Conservation (phyloP, 2,888 invertebrate species). For the Acrobasis repandana region DNA sequence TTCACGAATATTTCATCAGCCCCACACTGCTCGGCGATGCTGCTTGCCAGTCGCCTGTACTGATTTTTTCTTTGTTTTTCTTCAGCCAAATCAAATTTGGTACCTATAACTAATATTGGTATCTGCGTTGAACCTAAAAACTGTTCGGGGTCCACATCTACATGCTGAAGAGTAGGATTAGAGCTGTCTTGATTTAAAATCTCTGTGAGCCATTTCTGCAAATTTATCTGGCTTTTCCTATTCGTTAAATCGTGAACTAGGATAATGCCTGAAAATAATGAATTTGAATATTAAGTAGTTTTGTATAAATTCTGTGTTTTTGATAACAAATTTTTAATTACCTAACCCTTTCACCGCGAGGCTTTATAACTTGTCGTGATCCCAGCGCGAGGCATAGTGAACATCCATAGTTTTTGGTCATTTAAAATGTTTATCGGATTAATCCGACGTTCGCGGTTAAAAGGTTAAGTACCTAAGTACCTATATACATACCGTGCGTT, state of each 20-base stretch:
- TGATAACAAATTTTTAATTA: too few species aligned
- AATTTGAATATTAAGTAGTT: too few species aligned
- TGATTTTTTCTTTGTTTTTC: slow-evolving; percentile 86
- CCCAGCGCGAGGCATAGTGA: too few species aligned
- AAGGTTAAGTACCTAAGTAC: too few species aligned
- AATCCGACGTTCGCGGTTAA: too few species aligned
- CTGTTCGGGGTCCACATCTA: slow-evolving; percentile 93
- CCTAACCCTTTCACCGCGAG: too few species aligned
- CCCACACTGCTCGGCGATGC: slow-evolving; percentile 94
- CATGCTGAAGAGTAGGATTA: slow-evolving; percentile 73
- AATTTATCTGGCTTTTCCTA: slow-evolving; percentile 96
- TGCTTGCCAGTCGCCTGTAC: slow-evolving; percentile 81
- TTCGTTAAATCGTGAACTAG: slow-evolving; percentile 98
- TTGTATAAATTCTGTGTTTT: too few species aligned
- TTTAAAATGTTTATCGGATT: too few species aligned
- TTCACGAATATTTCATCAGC: slow-evolving; percentile 96
- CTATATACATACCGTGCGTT: slow-evolving; percentile 88
- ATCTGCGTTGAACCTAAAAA: slow-evolving; percentile 91
- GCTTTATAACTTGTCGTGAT: too few species aligned
- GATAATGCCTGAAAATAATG: slow-evolving; percentile 87
- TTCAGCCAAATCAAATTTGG: slow-evolving; percentile 94
- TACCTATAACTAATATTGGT: slow-evolving; percentile 92
- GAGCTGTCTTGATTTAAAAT: slow-evolving; percentile 89
- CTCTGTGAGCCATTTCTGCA: slow-evolving; percentile 96
- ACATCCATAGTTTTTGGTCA: too few species aligned